Evolutionary conservation across 2,113 vertebrate genomes (phyloP), one percentile per base, ranked within the genome.

Genomic region (Dicaeum eximium): DNA sequence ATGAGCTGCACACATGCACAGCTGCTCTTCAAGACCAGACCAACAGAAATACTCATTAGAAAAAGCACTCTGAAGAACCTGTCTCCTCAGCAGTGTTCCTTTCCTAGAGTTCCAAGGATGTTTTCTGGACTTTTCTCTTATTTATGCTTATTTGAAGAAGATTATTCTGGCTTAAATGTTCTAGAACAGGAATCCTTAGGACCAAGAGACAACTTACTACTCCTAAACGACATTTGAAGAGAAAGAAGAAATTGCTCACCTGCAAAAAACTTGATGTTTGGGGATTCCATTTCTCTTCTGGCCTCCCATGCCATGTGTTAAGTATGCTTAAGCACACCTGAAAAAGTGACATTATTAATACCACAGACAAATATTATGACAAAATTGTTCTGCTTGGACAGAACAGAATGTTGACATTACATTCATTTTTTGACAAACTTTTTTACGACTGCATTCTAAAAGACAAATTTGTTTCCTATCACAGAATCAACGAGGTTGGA

Each of bases 281-380:
- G 11, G 99, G 99, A 97, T 99, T 99, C 99, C 99, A 99, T 60
- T 99, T 99, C 96, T 99, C 99, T 98, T 99, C 99, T 35, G 99
- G 99, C 96, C 99, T 98, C 70, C 99, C 99, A 40, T 99, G 99
- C 99, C 99, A 99, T 0, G 99, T 99, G 97, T 99, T 99, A 67
- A 99, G 98, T 95, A 99, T 99, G 95, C 99, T 99, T 99, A 99
- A 99, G 98, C 99, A 99, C 87, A 99, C 99, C 99, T 99, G 94
- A 86, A 91, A 73, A 40, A 33, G 37, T 47, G 64, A 95, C 56
- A 86, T 30, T 18, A 62, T 80, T 93, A 86, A 75, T 74, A 80
- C 6, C 75, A 61, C 21, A 64, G 4, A 88, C 27, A 93, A 91
- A 82, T 28, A 92, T 8, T 27, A 47, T 0, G 4, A 58, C 42